Conservation (phyloP, 2,113 vertebrate species). For the Cygnus buccinator region DNA sequence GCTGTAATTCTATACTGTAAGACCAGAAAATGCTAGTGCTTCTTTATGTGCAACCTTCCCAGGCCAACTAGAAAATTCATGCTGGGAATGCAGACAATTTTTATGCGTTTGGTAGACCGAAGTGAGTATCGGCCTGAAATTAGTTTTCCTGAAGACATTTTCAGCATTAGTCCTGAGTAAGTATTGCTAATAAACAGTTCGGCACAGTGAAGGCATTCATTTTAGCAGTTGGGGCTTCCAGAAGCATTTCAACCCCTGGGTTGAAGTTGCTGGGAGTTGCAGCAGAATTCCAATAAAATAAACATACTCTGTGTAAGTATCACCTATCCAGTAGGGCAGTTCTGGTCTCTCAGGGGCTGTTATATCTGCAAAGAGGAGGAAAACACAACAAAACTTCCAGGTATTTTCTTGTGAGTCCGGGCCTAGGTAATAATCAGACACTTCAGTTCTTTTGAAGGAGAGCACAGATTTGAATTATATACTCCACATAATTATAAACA, state of each 20-base stretch:
- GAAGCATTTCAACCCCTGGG: neutral
- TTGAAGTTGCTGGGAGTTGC: neutral
- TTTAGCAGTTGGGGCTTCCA: neutral
- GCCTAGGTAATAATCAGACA: neutral
- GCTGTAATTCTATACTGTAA: neutral
- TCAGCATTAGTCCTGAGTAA: neutral
- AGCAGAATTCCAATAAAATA: too few relatives aligned
- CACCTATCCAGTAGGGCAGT: neutral
- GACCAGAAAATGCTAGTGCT: neutral
- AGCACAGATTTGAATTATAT: neutral
- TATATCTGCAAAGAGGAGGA: neutral
- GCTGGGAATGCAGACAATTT: neutral
- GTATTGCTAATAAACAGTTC: neutral
- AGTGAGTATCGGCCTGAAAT: neutral
- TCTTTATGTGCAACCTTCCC: neutral
- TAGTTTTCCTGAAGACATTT: neutral
- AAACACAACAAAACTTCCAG: neutral
- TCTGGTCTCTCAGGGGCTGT: neutral
- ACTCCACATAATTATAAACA: neutral
- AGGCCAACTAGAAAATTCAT: neutral
- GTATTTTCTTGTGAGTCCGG: neutral
- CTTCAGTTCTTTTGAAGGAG: neutral
- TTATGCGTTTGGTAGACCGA: neutral
- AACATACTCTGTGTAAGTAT: neutral
- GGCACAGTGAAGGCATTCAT: neutral